These are phyloP conservation scores for Trichonephila inaurata DNA, from an alignment of 1,140 invertebrate genomes.

Conservation along the genomic window DNA sequence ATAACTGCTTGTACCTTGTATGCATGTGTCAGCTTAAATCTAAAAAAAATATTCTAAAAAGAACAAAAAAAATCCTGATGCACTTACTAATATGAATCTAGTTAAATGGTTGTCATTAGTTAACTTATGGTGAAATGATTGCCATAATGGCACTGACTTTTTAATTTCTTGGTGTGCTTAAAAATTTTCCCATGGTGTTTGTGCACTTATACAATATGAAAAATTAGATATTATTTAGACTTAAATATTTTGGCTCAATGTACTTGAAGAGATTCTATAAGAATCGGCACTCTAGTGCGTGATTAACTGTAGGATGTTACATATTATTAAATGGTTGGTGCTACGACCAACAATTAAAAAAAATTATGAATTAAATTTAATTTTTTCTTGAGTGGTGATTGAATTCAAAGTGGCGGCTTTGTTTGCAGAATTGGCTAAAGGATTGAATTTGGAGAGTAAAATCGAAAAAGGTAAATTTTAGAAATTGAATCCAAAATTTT, in stretches of 20 bases:
- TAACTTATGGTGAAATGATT: constrained; percentile 66
- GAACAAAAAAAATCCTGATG: constrained; percentile 43
- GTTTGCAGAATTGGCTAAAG: not conserved
- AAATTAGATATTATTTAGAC: constrained; percentile 63
- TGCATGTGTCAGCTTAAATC: constrained; percentile 73
- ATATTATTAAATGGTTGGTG: not conserved
- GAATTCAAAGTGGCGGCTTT: constrained; percentile 21
- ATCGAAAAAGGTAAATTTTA: not conserved
- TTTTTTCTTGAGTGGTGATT: constrained; percentile 13
- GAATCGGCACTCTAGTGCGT: constrained; percentile 59
- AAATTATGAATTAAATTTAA: constrained; percentile 23
- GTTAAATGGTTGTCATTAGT: constrained; percentile 73
- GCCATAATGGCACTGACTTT: constrained; percentile 65
- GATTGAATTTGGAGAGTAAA: not conserved
- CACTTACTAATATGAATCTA: constrained; percentile 55
- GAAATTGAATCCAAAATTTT: constrained; percentile 8
- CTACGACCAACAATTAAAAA: not conserved
- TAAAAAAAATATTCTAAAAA: constrained; percentile 15
- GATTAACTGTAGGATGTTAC: constrained; percentile 14
- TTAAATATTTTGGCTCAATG: constrained; percentile 63
- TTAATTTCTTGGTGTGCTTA: constrained; percentile 75
- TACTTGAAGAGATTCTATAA: constrained; percentile 33
- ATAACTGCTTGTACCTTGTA: constrained; percentile 75
- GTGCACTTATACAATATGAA: constrained; percentile 67
- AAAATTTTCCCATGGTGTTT: constrained; percentile 74